Evolutionary conservation across 37 sponge, comb jelly and placozoan species (phyloP).

Genomic region (Chondrilla cf. caribensis): DNA sequence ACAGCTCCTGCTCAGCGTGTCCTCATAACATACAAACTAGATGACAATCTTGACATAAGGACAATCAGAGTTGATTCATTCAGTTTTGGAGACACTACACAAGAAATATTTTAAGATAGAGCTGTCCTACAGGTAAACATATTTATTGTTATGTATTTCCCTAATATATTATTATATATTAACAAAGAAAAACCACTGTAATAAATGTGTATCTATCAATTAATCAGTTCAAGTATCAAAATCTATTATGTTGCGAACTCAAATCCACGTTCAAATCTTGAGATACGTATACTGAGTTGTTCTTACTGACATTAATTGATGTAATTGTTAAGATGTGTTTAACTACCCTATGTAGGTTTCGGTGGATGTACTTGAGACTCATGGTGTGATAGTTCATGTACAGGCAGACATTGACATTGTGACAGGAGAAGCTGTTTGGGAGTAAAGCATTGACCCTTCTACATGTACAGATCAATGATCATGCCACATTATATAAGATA

Average conservation of each 20-base stretch:
- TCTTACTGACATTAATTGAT: not conserved
- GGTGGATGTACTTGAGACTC: constrained; percentile 10
- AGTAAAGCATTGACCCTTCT: constrained; percentile 26
- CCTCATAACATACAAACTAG: constrained; percentile 8
- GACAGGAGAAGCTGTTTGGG: constrained; percentile 29
- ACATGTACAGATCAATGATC: constrained; percentile 14
- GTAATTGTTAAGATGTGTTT: not conserved
- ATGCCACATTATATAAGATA: too few relatives aligned
- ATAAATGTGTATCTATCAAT: too few relatives aligned
- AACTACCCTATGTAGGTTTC: not conserved
- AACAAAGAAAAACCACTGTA: not conserved
- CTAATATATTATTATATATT: too few relatives aligned
- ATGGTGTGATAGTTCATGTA: constrained; percentile 27
- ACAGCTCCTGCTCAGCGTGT: constrained; percentile 42
- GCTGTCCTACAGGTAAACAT: constrained; percentile 30
- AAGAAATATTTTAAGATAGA: constrained; percentile 10
- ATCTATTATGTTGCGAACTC: not conserved
- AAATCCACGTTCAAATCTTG: not conserved
- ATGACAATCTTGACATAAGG: constrained; percentile 26
- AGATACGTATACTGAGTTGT: not conserved
- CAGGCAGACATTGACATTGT: constrained; percentile 26
- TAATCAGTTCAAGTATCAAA: not conserved
- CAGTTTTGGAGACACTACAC: constrained; percentile 28
- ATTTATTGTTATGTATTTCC: too few relatives aligned
- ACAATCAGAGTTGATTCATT: constrained; percentile 24